These are phyloP conservation scores for Boulengeromyrus knoepffleri DNA, from an alignment of 2,113 vertebrate species.

Conservation along the genomic window DNA sequence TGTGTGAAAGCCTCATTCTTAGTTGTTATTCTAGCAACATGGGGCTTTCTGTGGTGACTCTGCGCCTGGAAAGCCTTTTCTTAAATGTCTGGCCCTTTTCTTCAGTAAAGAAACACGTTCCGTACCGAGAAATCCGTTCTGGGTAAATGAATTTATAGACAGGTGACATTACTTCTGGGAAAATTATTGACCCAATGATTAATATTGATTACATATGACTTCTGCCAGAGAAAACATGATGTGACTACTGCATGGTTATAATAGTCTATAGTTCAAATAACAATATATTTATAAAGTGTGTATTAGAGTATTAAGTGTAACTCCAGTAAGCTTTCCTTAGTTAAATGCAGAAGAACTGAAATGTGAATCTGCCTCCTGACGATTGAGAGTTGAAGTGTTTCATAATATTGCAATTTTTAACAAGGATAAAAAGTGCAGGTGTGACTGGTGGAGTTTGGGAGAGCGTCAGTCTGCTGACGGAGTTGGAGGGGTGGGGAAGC, in stretches of 20 bases:
- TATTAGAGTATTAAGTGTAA: not conserved
- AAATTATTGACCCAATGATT: not conserved
- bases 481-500: not conserved
- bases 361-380: not conserved
- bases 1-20: constrained; percentile 34
- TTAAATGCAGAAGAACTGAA: not conserved
- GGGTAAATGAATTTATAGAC: not conserved
- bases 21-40: constrained; percentile 31
- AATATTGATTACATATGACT: not conserved
- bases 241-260: not conserved
- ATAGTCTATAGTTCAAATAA: not conserved
- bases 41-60: constrained; percentile 32
- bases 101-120: not conserved
- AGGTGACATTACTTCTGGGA: not conserved
- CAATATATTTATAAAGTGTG: not conserved
- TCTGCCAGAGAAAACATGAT: not conserved
- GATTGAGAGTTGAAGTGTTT: constrained; percentile 11
- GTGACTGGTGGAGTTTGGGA: constrained; percentile 38
- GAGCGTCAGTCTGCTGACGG: constrained; percentile 39
- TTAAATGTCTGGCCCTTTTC: not conserved
- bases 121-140: too few species aligned
- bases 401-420: constrained; percentile 38
- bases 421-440: constrained; percentile 31
- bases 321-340: not conserved
- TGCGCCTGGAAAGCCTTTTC: constrained; percentile 30